These are phyloP conservation scores for Monopterus albus DNA, from an alignment of 2,113 vertebrate species.

Conservation along the genomic window DNA sequence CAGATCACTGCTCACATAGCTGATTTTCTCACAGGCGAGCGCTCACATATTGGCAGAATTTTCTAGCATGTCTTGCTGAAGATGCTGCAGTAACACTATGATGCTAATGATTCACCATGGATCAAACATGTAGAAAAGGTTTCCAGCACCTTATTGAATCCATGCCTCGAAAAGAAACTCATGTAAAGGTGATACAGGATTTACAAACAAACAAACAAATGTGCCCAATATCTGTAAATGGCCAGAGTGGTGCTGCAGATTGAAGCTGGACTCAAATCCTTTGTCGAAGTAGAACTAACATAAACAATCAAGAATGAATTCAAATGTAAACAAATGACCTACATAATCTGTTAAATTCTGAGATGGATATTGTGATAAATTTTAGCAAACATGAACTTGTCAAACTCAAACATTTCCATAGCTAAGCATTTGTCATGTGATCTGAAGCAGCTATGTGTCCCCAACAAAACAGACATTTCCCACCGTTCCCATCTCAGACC, in stretches of 20 bases:
- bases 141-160: slow-evolving; percentile 20
- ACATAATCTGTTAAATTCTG: not conserved
- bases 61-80: not conserved
- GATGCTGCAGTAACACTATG: too few relatives aligned
- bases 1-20: not conserved
- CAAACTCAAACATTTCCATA: too few relatives aligned
- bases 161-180: not conserved
- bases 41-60: not conserved
- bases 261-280: slow-evolving; percentile 10
- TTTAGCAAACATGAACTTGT: too few relatives aligned
- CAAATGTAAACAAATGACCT: not conserved
- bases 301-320: not conserved
- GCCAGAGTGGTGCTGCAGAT: not conserved
- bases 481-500: not conserved
- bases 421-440: not conserved
- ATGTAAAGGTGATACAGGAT: too few relatives aligned
- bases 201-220: too few relatives aligned
- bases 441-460: too few relatives aligned
- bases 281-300: slow-evolving; percentile 11
- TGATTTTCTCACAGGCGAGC: not conserved
- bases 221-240: not conserved
- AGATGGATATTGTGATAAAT: too few relatives aligned
- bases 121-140: not conserved
- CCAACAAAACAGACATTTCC: too few relatives aligned
- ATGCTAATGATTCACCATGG: not conserved